Evolutionary conservation across 2,113 vertebrate genomes (phyloP).

Genomic region (Platysteira castanea): DNA sequence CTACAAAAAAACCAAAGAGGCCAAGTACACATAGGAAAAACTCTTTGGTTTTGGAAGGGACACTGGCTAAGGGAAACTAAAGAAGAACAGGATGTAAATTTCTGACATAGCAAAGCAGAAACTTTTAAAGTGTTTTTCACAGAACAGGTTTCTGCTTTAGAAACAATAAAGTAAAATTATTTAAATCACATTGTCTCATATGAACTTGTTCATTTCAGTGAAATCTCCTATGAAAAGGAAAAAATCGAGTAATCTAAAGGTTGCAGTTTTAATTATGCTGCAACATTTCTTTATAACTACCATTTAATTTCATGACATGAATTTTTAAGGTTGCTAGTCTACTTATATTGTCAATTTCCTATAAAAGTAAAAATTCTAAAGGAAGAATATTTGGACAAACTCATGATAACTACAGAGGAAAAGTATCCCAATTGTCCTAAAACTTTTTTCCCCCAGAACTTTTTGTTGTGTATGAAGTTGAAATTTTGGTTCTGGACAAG

Average conservation of each 20-base stretch:
- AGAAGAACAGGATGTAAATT: neutral
- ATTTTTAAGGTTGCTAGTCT: neutral
- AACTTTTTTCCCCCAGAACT: rapidly evolving
- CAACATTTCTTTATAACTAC: neutral
- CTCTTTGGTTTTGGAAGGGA: neutral
- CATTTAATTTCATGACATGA: neutral
- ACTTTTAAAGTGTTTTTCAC: neutral
- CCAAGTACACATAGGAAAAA: neutral
- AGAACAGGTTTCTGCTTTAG: neutral
- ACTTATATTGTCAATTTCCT: neutral
- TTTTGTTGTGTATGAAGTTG: neutral
- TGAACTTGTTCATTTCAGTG: neutral
- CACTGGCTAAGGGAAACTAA: neutral
- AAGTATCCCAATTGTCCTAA: neutral
- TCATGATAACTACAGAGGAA: neutral
- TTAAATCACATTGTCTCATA: neutral
- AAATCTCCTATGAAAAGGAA: neutral
- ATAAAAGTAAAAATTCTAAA: neutral
- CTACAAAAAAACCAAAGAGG: neutral
- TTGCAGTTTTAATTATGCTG: neutral
- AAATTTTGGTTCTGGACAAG: neutral
- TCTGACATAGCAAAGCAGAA: neutral
- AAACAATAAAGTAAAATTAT: neutral
- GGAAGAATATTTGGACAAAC: neutral
- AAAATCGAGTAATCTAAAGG: neutral